A percentile compares a stretch with the other conserved stretches of the same genome.
Evolutionary conservation across 2,888 invertebrate species (phyloP).

Genomic region (Myathropa florea): DNA sequence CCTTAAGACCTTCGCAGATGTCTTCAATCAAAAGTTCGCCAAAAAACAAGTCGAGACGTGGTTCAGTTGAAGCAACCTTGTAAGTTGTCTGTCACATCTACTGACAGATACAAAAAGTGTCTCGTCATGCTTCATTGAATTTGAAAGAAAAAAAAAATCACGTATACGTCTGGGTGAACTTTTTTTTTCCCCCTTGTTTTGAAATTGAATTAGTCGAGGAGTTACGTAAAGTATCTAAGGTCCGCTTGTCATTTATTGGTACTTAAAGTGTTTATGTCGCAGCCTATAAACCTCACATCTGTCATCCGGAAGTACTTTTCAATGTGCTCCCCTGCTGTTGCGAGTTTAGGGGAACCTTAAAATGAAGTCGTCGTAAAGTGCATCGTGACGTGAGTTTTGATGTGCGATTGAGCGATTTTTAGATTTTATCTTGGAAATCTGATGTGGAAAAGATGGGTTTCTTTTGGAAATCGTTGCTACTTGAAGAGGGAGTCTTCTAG

Average conservation of each 20-base stretch:
- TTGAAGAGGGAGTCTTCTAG: too few relatives aligned
- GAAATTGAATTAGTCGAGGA: constrained; percentile 10
- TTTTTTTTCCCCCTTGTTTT: neutral
- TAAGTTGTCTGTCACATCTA: constrained; percentile 4
- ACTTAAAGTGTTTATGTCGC: constrained; percentile 2
- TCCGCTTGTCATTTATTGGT: neutral
- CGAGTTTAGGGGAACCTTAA: neutral
- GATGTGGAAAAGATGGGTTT: too few relatives aligned
- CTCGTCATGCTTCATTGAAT: constrained; percentile 11
- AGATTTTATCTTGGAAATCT: too few relatives aligned
- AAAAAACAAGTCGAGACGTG: neutral
- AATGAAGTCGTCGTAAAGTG: neutral
- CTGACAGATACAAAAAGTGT: constrained; percentile 18
- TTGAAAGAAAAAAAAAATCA: neutral
- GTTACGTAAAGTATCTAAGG: neutral
- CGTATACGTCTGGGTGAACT: neutral
- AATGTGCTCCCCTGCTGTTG: neutral
- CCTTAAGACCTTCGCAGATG: neutral
- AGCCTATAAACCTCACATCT: neutral
- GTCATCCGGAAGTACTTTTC: neutral
- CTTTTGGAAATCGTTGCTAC: too few relatives aligned
- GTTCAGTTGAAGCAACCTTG: neutral
- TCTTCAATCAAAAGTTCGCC: neutral
- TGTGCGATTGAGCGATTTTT: neutral
- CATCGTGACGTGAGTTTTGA: neutral